phyloP scores from a whole-genome alignment of 2,888 invertebrate species.

The Amphipyra berbera region DNA sequence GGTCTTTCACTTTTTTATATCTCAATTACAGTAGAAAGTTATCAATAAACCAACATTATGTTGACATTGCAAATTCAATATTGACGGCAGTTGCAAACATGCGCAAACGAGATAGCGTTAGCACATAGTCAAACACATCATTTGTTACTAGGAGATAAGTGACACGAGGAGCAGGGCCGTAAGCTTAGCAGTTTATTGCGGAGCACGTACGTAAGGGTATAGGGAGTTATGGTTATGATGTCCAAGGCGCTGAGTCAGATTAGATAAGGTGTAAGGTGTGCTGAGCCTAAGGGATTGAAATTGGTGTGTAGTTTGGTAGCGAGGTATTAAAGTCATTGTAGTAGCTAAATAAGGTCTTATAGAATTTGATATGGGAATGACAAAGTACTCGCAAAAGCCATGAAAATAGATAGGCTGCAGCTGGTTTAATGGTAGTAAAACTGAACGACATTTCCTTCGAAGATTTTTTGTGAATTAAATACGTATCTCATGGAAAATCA shows the following conservation, averaged over 20 bases:
- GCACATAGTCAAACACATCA: constrained; percentile 45
- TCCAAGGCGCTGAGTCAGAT: constrained; percentile 14
- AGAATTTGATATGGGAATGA: no score
- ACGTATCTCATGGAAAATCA: no score
- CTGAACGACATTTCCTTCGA: no score
- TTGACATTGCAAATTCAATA: constrained; percentile 47
- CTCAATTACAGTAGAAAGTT: constrained; percentile 16
- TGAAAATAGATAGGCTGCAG: no score
- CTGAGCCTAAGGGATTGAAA: not conserved
- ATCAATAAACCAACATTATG: constrained; percentile 33
- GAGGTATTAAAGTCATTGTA: not conserved
- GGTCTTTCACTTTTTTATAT: not conserved
- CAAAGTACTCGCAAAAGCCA: no score
- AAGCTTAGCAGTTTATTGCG: constrained; percentile 52
- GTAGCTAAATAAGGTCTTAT: no score
- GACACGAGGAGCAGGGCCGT: constrained; percentile 43
- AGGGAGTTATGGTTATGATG: constrained; percentile 34
- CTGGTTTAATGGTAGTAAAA: no score
- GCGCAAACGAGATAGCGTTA: constrained; percentile 43
- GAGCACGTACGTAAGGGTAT: constrained; percentile 53
- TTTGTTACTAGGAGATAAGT: constrained; percentile 57
- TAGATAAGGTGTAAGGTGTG: constrained; percentile 12
- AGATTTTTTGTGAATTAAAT: no score
- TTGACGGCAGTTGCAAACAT: constrained; percentile 39
- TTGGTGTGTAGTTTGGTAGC: not conserved